Evolutionary conservation across 1,140 invertebrate genomes (phyloP), one percentile per base, ranked within the genome.

Genomic region (Lepidurus packardi): DNA sequence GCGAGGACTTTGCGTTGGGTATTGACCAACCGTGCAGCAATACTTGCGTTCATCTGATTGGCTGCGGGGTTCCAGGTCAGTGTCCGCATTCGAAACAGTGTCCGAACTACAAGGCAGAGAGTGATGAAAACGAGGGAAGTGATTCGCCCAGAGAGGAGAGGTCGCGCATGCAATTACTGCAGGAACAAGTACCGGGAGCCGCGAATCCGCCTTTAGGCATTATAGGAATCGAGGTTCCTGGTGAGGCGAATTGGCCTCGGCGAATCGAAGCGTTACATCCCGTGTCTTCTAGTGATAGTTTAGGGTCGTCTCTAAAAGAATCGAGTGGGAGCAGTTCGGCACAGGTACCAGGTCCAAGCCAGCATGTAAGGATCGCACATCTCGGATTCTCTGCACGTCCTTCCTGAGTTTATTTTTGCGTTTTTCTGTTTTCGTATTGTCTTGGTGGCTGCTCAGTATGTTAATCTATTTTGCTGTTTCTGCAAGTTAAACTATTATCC

Each of bases 321-420:
- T 65, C 53, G 53, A 65, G 53, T 21, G 53, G n/a, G 16, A 65
- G 53, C 53, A 65, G 53, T 65, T 65, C 53, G 13, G 53, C 53
- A 7, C 53, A 65, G 53, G 53, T 65, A 65, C 21, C 16, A 34
- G 25, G 25, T 34, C 25, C 0, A 65, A n/a, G 0, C 53, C 16
- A 65, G 13, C 53, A 16, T 65, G 13, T 65, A n/a, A 65, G 21
- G 7, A 11, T n/a, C 8, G 53, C 53, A 5, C 53, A 65, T n/a
- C 13, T 65, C 21, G 53, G 21, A 13, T 65, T 65, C 21, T 11
- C 9, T 21, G 6, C 53, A 16, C 13, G 16, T 65, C 13, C 53
- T 65, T 65, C 21, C 53, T 9, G 53, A 65, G 53, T 65, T 3
- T 16, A 7, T 13, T 65, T n/a, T 65, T 34, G 34, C 45, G 16